phyloP scores from a whole-genome alignment of 35 echinoderm and acorn worm species.

The Heliocidaris erythrogramma region DNA sequence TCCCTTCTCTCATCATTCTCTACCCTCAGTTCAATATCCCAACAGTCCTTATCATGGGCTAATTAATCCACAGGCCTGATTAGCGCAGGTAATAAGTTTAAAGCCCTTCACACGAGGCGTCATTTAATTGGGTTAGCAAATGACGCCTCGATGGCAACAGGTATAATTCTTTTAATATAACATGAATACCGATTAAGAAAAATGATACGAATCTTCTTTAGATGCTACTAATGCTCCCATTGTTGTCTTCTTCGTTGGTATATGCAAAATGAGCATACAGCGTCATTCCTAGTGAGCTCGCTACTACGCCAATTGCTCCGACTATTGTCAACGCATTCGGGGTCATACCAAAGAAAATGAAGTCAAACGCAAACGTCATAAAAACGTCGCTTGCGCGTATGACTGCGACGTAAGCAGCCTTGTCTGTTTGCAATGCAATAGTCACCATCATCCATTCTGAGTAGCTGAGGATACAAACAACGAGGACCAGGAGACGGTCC shows the following conservation, averaged over 20 bases:
- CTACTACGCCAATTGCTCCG: background rate
- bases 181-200: too few species aligned
- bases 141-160: too few species aligned
- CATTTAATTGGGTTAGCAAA: too few species aligned
- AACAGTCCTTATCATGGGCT: too few species aligned
- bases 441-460: background rate
- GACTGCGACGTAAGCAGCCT: background rate
- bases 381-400: conserved; percentile 1
- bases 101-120: too few species aligned
- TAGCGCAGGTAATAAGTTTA: too few species aligned
- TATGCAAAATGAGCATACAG: background rate
- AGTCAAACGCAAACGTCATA: background rate
- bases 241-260: background rate
- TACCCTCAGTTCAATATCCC: too few species aligned
- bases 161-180: too few species aligned
- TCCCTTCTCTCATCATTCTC: too few species aligned
- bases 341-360: background rate
- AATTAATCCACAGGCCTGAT: too few species aligned
- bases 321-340: background rate
- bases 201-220: background rate
- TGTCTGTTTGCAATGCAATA: background rate
- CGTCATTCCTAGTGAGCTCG: conserved; percentile 11
- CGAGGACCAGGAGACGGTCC: background rate
- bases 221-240: background rate
- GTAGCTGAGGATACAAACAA: background rate